phyloP scores from a whole-genome alignment of 2,888 invertebrate species.

The Xestia xanthographa region DNA sequence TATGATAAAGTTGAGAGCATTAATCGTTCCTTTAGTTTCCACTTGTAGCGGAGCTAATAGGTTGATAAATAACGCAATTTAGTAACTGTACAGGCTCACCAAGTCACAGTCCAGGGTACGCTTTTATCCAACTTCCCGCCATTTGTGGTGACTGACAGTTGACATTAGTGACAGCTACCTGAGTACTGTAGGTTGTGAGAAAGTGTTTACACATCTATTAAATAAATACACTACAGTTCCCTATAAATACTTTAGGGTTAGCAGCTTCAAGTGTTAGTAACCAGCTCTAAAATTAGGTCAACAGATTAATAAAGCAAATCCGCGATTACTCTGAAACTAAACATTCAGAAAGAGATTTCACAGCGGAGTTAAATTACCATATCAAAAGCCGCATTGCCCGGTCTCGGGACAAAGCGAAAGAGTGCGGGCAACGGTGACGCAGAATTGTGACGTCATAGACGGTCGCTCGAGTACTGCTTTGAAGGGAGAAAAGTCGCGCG shows the following conservation, averaged over 20 bases:
- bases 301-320: background rate
- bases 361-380: slow-evolving; percentile 57
- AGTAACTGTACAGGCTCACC: too few relatives aligned
- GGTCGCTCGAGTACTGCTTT: slow-evolving; percentile 6
- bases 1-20: background rate
- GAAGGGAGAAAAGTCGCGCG: slow-evolving; percentile 1
- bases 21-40: background rate
- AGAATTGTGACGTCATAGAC: slow-evolving; percentile 39
- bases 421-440: slow-evolving; percentile 38
- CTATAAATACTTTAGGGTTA: too few relatives aligned
- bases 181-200: too few relatives aligned
- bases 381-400: slow-evolving; percentile 57
- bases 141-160: too few relatives aligned
- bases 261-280: background rate
- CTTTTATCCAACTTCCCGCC: too few relatives aligned
- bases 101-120: too few relatives aligned
- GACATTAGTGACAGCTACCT: too few relatives aligned
- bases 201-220: too few relatives aligned
- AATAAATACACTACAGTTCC: too few relatives aligned
- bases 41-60: too few relatives aligned
- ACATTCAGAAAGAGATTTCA: slow-evolving; percentile 19
- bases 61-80: too few relatives aligned
- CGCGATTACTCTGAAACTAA: background rate
- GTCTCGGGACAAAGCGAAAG: slow-evolving; percentile 32
- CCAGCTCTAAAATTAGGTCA: background rate